Percentiles rank a stretch among this genome's conserved stretches.
Evolutionary conservation across 2,797 vertebrate species (phyloP).

Genomic region (Hirundo rustica): DNA sequence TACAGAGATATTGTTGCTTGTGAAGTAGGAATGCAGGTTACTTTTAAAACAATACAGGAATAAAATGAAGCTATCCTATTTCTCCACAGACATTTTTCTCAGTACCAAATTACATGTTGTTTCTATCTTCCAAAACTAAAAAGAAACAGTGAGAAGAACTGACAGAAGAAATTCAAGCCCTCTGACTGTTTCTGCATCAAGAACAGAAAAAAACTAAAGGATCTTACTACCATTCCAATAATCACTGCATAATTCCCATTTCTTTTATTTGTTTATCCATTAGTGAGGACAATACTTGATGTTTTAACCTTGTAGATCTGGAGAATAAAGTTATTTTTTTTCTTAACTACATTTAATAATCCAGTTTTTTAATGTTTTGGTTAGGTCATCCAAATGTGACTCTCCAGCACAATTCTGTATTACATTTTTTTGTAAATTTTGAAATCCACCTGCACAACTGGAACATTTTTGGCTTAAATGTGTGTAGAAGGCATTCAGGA

Average conservation of each 20-base stretch:
- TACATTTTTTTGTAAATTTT: not conserved
- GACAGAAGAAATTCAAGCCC: not conserved
- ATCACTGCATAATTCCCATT: rapidly evolving
- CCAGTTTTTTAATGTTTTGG: not conserved
- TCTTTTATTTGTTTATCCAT: not conserved
- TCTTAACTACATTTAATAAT: not conserved
- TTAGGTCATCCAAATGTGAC: not conserved
- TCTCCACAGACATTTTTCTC: not conserved
- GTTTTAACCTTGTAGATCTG: not conserved
- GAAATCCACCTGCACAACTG: not conserved
- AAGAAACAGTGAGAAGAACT: not conserved
- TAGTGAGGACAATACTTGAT: not conserved
- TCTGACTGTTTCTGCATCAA: not conserved
- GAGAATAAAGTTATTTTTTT: not conserved
- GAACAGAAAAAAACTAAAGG: not conserved
- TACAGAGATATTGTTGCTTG: not conserved
- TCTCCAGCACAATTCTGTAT: not conserved
- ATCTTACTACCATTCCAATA: not conserved
- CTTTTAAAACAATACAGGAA: not conserved
- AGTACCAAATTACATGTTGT: not conserved
- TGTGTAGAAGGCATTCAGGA: not conserved
- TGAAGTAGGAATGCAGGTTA: not conserved
- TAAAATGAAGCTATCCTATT: not conserved
- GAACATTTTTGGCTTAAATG: not conserved
- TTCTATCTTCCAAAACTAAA: not conserved